Evolutionary conservation across 2,797 vertebrate species (phyloP).

Genomic region (Catostomus latipinnis): DNA sequence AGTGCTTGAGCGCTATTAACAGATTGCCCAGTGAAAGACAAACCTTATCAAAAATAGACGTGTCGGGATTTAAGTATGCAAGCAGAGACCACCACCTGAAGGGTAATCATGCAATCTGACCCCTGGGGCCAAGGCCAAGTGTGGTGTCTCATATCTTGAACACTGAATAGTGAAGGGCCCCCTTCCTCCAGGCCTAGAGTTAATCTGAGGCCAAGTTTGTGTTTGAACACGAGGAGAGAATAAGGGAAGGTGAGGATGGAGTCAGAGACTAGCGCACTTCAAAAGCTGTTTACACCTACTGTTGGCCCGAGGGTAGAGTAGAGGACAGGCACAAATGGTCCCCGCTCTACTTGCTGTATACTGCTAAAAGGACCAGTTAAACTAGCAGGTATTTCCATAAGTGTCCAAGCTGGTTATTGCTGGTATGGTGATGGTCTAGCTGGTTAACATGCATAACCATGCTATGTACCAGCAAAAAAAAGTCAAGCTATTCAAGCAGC

Average conservation of each 20-base stretch:
- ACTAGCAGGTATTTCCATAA: no score
- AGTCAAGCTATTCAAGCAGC: no score
- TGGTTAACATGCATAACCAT: no score
- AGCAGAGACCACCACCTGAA: conserved; percentile 42
- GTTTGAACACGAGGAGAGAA: conserved; percentile 24
- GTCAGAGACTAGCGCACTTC: background rate
- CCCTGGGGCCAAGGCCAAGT: conserved; percentile 61
- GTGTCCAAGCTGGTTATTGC: no score
- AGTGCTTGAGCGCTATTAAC: conserved; percentile 66
- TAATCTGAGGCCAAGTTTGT: conserved; percentile 29
- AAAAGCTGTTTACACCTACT: conserved; percentile 25
- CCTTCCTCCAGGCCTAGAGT: background rate
- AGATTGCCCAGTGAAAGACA: conserved; percentile 72
- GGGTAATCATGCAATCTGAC: conserved; percentile 46
- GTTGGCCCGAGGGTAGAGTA: background rate
- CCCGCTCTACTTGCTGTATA: background rate
- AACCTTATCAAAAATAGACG: conserved; percentile 78
- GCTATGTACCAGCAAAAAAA: no score
- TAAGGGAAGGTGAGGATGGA: background rate
- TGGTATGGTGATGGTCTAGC: no score
- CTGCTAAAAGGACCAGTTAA: background rate
- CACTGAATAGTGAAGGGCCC: conserved; percentile 43
- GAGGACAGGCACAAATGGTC: conserved; percentile 4
- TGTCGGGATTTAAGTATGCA: conserved; percentile 63
- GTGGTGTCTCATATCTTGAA: conserved; percentile 64